Evolutionary conservation across 2,888 invertebrate genomes (phyloP).

Genomic region (Drosophila pegasa): DNA sequence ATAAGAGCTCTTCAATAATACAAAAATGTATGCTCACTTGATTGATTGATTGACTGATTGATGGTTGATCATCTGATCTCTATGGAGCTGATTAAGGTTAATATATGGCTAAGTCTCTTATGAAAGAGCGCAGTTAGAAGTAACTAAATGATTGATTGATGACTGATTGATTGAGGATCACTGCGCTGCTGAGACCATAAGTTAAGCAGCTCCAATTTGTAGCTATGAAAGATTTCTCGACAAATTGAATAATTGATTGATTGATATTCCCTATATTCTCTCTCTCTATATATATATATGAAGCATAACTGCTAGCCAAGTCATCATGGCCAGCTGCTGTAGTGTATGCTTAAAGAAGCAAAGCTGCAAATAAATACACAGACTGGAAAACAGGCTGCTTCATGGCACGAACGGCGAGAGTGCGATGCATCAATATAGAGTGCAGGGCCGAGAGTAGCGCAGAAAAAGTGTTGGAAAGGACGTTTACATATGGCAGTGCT

Average conservation of each 20-base stretch:
- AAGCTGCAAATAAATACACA: slow-evolving; percentile 69
- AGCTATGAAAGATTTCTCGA: no score
- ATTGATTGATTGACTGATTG: not conserved
- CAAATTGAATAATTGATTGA: no score
- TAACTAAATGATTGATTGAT: not conserved
- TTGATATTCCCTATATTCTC: not conserved
- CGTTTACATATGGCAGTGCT: slow-evolving; percentile 31
- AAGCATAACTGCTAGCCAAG: not conserved
- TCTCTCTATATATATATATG: not conserved
- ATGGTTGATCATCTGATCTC: not conserved
- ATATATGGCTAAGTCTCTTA: no score
- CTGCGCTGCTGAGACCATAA: not conserved
- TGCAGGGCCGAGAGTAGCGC: not conserved
- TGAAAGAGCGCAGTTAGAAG: no score
- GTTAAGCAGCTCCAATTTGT: not conserved
- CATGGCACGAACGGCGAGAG: not conserved
- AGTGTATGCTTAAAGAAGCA: slow-evolving; percentile 41
- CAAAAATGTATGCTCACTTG: no score
- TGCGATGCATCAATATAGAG: slow-evolving; percentile 4
- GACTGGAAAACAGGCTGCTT: slow-evolving; percentile 13
- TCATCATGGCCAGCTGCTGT: not conserved
- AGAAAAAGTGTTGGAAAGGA: slow-evolving; percentile 13
- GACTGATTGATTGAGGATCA: no score
- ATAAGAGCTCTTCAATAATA: not conserved
- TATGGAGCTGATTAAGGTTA: no score